A percentile compares a stretch with the other conserved stretches of the same genome.
Conservation (phyloP, 2,797 vertebrate genomes). For the Molossus alvarezi region DNA sequence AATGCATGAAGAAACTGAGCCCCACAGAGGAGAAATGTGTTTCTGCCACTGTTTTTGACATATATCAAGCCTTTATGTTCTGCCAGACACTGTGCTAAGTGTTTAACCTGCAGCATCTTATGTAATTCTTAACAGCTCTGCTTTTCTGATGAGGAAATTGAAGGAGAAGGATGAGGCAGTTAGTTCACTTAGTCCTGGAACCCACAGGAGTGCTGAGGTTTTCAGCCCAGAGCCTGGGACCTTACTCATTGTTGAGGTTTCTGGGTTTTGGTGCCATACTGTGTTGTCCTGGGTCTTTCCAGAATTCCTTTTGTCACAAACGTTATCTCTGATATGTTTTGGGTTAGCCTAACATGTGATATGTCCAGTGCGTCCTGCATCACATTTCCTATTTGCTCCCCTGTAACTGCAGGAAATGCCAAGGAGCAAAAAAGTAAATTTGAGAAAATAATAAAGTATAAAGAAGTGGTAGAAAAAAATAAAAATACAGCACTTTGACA, state of each 20-base stretch:
- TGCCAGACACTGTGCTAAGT: neutral
- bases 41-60: neutral
- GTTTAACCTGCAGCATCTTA: neutral
- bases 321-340: neutral
- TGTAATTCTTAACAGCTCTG: neutral
- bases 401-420: neutral
- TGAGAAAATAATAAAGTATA: neutral
- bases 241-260: neutral
- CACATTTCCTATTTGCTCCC: neutral
- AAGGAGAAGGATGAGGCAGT: neutral
- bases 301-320: neutral
- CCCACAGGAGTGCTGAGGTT: neutral
- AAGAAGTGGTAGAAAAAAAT: neutral
- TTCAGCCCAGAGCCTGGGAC: neutral
- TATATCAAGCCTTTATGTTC: neutral
- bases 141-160: neutral
- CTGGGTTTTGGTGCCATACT: neutral
- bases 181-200: neutral
- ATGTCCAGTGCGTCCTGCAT: neutral
- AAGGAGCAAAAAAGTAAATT: neutral
- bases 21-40: neutral
- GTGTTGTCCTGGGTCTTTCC: neutral
- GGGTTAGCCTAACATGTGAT: neutral
- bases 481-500: neutral
- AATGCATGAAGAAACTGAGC: neutral